Evolutionary conservation across 1,140 invertebrate species (phyloP), one percentile per base, ranked within the genome.

Genomic region (Sitophilus oryzae): DNA sequence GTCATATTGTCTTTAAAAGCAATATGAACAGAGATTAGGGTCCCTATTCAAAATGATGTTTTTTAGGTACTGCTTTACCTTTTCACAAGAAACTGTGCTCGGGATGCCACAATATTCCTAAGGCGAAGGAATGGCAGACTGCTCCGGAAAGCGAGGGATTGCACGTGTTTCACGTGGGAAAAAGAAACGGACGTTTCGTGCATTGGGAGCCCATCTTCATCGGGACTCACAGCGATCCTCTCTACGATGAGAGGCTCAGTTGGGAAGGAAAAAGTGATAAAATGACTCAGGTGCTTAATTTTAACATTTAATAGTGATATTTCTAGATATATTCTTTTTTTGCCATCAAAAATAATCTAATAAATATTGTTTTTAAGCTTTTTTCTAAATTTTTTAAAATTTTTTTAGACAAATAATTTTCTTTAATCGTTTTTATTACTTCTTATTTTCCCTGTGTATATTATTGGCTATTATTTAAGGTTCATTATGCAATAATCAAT

Each of bases 191-290:
- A 11, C 82, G 81, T 50, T 88, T 83, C 66, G 77, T 88, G 16
- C 87, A 90, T 66, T 94, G 91, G 91, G 91, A 93, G 71, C 91
- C 91, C 1, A 91, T 92, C 59, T 92, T 87, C 60, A 91, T 92
- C 55, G 89, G 89, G 18, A 91, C 88, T 0, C 84, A 91, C 70
- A 75, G 81, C 6, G 91, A 94, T 66, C 91, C 92, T 0, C 76
- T 90, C 46, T 96, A 94, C 66, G 91, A 94, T 60, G 85, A 91
- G 67, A 77, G 89, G 68, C 79, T 91, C 16, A 89, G 85, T 66
- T 92, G 89, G 89, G 88, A 92, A 67, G 89, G 89, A 43, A 89
- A 89, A 73, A 89, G 88, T 70, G 89, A 92, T 71, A 92, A 92
- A 77, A 95, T 95, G 92, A 91, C 90, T 30, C 92, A 94, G 84